Evolutionary conservation across 2,797 vertebrate species (phyloP).

Genomic region (Thunnus albacares): DNA sequence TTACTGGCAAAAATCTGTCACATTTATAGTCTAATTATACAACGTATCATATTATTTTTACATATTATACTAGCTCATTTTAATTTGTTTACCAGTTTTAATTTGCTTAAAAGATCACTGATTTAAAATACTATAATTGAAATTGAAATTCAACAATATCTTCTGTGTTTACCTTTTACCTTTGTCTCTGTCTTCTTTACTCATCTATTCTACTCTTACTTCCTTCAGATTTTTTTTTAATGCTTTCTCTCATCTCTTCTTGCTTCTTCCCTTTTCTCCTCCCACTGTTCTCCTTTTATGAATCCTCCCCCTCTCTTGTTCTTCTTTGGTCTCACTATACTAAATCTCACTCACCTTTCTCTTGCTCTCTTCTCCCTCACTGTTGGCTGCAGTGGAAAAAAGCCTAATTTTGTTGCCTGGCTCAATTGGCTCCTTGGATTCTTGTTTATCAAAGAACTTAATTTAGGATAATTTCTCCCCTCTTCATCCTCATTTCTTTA

Average conservation of each 20-base stretch:
- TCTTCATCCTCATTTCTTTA: constrained; percentile 12
- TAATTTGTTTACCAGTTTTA: background rate
- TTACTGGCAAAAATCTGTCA: too few relatives aligned
- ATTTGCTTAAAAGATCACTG: background rate
- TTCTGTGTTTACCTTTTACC: background rate
- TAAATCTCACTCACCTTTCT: background rate
- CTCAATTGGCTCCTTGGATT: constrained; percentile 25
- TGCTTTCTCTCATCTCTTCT: background rate
- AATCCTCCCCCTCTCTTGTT: constrained; percentile 18
- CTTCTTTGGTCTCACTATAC: constrained; percentile 22
- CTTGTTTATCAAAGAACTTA: constrained; percentile 23
- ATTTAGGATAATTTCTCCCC: constrained; percentile 1
- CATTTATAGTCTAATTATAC: background rate
- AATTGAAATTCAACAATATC: background rate
- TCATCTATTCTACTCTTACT: background rate
- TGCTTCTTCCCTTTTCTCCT: constrained; percentile 6
- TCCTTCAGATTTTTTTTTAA: background rate
- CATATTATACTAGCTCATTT: background rate
- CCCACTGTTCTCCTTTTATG: constrained; percentile 10
- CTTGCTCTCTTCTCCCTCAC: constrained; percentile 10
- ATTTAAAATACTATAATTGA: background rate
- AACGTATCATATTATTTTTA: background rate
- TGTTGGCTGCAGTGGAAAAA: background rate
- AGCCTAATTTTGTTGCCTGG: constrained; percentile 13
- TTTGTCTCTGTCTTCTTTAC: background rate